Base-by-base conservation (phyloP, 2,113 vertebrate species). In the Varanus komodoensis region DNA sequence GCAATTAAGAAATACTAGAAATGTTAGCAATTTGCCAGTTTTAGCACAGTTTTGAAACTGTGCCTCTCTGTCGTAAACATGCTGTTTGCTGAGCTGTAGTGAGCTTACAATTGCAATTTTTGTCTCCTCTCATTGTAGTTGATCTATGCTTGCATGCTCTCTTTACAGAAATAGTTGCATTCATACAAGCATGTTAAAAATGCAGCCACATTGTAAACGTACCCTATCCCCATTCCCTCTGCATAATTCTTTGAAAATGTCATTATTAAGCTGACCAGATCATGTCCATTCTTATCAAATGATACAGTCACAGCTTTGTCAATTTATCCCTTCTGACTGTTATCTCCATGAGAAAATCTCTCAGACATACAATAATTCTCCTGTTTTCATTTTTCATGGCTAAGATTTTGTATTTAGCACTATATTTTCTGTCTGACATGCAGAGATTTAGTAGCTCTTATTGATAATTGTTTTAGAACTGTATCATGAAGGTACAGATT, bases 331-430 rank as follows among this genome's bases (percentile, higher is more conserved):
- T 61, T 19, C 25, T 77, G 34, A 23, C 1, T 89, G 44, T 82
- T 82, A 8, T 71, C 67, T 88, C 73, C 77, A 54, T 81, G 71
- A 87, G 57, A 23, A 89, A 78, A 84, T 75, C 29, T 57, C 50
- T 87, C 54, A 29, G 19, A 82, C 48, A 92, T 54, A 77, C 50
- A 89, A 34, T 82, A 84, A 88, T 84, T 75, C 19, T 52, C n/a
- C 54, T 79, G 3, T 23, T 44, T 32, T 81, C 75, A 17, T 54
- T 57, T 19, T 87, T 50, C 19, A 27, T 23, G 32, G 38, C 50
- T 89, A 73, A 68, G 54, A 80, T 15, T 19, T 84, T 52, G 61
- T 52, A 44, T 73, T 81, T 81, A 25, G 6, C 12, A 81, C 71
- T 85, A 85, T 67, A 68, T 19, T 25, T 48, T 57, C 48, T 82